Evolutionary conservation across 2,797 vertebrate species (phyloP).

Genomic region (Acanthiza pusilla): DNA sequence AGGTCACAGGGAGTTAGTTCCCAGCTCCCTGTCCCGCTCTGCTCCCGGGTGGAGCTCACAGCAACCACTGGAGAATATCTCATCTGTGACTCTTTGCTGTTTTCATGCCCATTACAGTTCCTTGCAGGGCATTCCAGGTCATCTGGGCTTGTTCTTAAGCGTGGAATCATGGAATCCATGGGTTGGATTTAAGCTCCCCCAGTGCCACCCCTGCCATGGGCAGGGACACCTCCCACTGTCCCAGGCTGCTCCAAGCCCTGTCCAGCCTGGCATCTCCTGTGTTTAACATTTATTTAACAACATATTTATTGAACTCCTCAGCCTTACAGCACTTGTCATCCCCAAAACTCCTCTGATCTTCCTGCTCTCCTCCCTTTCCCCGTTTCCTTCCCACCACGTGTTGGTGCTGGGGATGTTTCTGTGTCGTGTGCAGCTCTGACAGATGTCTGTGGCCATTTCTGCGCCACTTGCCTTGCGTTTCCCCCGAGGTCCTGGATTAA

Average conservation of each 20-base stretch:
- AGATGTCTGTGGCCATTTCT: background rate
- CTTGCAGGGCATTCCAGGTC: background rate
- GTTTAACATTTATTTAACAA: background rate
- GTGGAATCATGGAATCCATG: background rate
- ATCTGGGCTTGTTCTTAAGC: background rate
- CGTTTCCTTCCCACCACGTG: background rate
- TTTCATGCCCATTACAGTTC: background rate
- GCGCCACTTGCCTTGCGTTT: background rate
- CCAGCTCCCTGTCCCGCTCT: fast-evolving
- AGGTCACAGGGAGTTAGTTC: too few species aligned
- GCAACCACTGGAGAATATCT: fast-evolving
- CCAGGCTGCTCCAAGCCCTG: fast-evolving
- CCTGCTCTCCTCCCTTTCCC: background rate
- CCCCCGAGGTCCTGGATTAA: background rate
- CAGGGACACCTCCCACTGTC: background rate
- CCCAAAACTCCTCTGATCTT: background rate
- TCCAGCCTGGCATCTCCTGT: background rate
- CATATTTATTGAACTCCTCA: background rate
- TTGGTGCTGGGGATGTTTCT: background rate
- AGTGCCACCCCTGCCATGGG: background rate
- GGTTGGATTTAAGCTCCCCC: background rate
- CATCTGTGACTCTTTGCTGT: fast-evolving
- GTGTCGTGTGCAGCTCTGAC: background rate
- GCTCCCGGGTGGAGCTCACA: background rate
- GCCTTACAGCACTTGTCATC: fast-evolving